Evolutionary conservation across 1,140 invertebrate genomes (phyloP), one percentile per base, ranked within the genome.

Genomic region (Diabrotica virgifera): DNA sequence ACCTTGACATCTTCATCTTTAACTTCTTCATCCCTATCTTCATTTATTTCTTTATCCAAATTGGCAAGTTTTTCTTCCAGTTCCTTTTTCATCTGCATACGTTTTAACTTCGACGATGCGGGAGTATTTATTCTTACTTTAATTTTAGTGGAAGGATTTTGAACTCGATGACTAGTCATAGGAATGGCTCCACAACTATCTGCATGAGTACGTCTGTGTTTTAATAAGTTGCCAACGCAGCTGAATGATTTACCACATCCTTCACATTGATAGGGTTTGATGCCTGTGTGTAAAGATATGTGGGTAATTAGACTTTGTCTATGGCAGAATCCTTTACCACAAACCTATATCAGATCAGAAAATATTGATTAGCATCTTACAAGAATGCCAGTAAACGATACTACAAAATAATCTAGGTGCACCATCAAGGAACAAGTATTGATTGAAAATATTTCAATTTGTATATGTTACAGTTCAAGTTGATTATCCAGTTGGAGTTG

Each of bases 281-380:
- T 72, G 65, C 82, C 81, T n/a, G 82, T 81, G 63, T 83, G 82
- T n/a, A 83, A 71, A 5, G 81, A 77, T 66, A 80, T 80, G 68
- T 83, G 82, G 12, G 81, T 83, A 35, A 82, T 74, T 40, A 83
- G 64, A 58, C 80, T 82, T 65, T 82, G 80, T 36, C 82, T 74
- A 66, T 83, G 81, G 7, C 81, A 80, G 76, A 84, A 84, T 35
- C 80, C 81, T 71, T 82, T 82, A 24, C 78, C 76, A 74, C 85
- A 87, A 2, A 83, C 74, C 66, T 78, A 68, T 5, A 68, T 81
- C 24, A 24, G 24, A 24, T 81, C 24, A 24, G 24, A 24, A 4
- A 2, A 24, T 24, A 24, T 1, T 24, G 24, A 24, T 24, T 24
- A 24, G 24, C 4, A 24, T 24, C 1, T 24, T 24, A 24, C 1